Evolutionary conservation across 37 sponge, comb jelly and placozoan species (phyloP), one percentile per base, ranked within the genome.

Genomic region (Spongilla lacustris): DNA sequence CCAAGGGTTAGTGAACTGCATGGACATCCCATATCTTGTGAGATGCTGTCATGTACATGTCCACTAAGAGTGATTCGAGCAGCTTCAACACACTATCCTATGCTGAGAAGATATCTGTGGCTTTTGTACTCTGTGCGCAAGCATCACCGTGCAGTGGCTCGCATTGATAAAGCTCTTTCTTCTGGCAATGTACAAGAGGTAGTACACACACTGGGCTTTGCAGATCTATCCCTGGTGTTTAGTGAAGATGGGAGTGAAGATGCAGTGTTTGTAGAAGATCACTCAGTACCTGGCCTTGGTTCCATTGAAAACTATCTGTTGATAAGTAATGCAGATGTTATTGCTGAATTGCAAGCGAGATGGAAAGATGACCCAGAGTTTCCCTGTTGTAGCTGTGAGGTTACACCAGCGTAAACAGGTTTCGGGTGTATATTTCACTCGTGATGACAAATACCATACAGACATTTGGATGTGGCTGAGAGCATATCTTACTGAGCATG

Each of bases 341-440:
- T 91, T 69, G 28, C 48, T 25, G 25, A 66, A 17, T 74, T 48
- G 49, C 79, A 91, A 31, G 31, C 83, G 28, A 66, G 70, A 32
- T 19, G 78, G 3, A 29, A 58, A 31, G 83, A 82, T 50, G 69
- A 83, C 79, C 79, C 91, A 50, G 83, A 77, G 34, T n/a, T 71
- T 77, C 67, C 68, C 14, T 91, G 92, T 66, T 84, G 84, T 48
- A 66, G 88, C n/a, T n/a, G n/a, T n/a, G n/a, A n/a, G n/a, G n/a
- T 76, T 91, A n/a, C 75, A 68, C 23, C 84, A 81, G 36, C 22
- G 77, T 30, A 87, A 83, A 28, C 6, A 5, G 26, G 81, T 79
- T 13, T 80, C 88, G 0, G 35, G 19, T 12, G 70, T 87, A 21
- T 74, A 69, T 13, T 33, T 84, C 23, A 19, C 80, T 27, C 3